Evolutionary conservation across 2,888 invertebrate genomes (phyloP), one percentile per base, ranked within the genome.

Genomic region (Carterocephalus palaemon): DNA sequence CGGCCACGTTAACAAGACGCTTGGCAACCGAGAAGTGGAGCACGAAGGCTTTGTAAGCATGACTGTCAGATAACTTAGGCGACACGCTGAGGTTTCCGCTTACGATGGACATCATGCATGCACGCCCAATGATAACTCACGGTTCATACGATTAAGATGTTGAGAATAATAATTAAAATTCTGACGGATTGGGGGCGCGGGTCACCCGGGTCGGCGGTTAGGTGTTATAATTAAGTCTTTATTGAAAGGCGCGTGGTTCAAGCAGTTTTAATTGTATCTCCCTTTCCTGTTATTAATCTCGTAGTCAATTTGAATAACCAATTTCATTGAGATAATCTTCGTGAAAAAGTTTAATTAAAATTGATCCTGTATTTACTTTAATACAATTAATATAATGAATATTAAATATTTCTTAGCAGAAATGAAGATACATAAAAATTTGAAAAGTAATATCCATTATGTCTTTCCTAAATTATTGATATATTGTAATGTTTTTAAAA

Each of bases 141-240:
- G 80, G 76, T 74, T 70, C 58, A 54, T 64, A 79, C 72, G 76
- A 85, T 85, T 82, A 84, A 73, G 81, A 79, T 83, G 85, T 83
- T 76, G 75, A 68, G 70, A 77, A 75, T 77, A 64, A 66, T 67
- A 83, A 85, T 84, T 83, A 84, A 77, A 75, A 67, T 65, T 69
- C 67, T 72, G 83, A 82, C 81, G 61, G 77, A 77, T 82, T 71
- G 63, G 65, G 78, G 76, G 70, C 75, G 59, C 45, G 62, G 68
- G 66, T 67, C 64, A 60, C 50, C 51, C 28, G 56, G 60, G 62
- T 63, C 57, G 42, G 48, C 52, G 55, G 53, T 49, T 34, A 49
- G 38, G 51, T 29, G 34, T 42, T 34, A 49, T 49, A 46, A 54
- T 55, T 55, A 48, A 48, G 38, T 28, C 16, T 47, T 50, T 48